phyloP scores from a whole-genome alignment of 2,797 vertebrate species.

The Scarus forsteni region DNA sequence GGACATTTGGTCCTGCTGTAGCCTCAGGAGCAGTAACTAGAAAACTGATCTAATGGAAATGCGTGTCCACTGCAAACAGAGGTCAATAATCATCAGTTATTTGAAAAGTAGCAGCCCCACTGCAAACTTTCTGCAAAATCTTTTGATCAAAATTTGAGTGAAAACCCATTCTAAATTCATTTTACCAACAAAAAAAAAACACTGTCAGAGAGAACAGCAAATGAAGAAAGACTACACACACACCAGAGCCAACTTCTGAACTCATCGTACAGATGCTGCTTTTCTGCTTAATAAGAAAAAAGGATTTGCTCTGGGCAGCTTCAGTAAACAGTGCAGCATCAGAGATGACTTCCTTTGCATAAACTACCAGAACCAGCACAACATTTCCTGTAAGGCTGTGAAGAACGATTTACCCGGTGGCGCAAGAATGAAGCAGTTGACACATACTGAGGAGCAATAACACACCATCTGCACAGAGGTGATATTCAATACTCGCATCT shows the following conservation, averaged over 20 bases:
- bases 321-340: constrained; percentile 43
- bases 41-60: no score
- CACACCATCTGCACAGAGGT: constrained; percentile 65
- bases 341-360: constrained; percentile 31
- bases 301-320: constrained; percentile 24
- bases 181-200: no score
- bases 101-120: no score
- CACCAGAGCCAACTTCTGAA: constrained; percentile 22
- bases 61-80: no score
- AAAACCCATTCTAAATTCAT: no score
- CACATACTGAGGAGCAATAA: constrained; percentile 45
- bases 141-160: no score
- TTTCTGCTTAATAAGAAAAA: constrained; percentile 39
- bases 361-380: constrained; percentile 35
- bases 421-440: constrained; percentile 42
- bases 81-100: no score
- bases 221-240: constrained; percentile 12
- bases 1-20: no score
- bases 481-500: constrained; percentile 65
- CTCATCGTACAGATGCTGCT: constrained; percentile 18
- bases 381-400: constrained; percentile 52
- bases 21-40: no score
- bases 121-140: no score
- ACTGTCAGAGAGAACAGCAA: no score
- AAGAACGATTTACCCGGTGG: constrained; percentile 46